Evolutionary conservation across 2,797 vertebrate genomes (phyloP).

Genomic region (Apodemus agrarius): DNA sequence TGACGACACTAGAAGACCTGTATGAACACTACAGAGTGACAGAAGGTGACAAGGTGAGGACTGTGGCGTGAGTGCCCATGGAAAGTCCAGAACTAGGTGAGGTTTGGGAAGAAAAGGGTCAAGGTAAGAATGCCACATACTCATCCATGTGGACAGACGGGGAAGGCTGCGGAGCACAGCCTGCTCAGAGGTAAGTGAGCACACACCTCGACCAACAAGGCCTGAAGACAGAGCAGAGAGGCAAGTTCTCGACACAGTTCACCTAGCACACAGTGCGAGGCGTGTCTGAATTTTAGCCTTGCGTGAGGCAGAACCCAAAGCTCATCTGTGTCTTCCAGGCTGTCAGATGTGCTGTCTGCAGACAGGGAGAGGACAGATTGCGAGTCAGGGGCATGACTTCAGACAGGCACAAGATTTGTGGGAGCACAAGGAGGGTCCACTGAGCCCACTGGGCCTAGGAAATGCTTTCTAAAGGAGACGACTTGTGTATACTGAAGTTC

Average conservation of each 20-base stretch:
- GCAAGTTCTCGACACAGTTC: background rate
- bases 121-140: background rate
- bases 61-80: background rate
- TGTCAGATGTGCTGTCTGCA: background rate
- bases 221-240: background rate
- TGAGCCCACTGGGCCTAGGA: background rate
- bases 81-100: background rate
- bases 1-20: background rate
- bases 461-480: background rate
- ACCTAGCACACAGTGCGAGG: background rate
- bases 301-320: background rate
- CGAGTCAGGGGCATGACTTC: background rate
- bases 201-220: background rate
- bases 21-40: background rate
- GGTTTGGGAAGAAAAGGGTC: background rate
- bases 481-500: background rate
- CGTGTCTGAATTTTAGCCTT: background rate
- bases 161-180: accelerated
- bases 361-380: background rate
- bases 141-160: background rate
- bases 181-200: background rate
- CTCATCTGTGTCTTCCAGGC: background rate
- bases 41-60: background rate
- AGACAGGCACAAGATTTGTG: background rate
- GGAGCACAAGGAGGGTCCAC: background rate